A percentile compares a stretch with the other conserved stretches of the same genome.
These are phyloP conservation scores for Perca fluviatilis DNA, from an alignment of 2,113 vertebrate species.

Conservation along the genomic window DNA sequence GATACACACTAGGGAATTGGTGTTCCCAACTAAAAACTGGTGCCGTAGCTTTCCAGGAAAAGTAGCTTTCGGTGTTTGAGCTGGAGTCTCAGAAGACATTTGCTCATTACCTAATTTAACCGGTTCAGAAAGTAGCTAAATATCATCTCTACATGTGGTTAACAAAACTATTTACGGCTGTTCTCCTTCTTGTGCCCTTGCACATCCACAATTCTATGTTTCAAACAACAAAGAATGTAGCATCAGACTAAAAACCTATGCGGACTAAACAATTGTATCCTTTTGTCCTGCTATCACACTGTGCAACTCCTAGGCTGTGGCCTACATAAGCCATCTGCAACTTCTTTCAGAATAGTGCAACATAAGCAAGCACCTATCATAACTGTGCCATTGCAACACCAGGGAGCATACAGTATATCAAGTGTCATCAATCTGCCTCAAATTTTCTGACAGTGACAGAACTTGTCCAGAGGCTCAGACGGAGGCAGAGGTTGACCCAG, in stretches of 20 bases:
- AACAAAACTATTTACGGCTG: background rate
- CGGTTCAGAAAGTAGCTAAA: background rate
- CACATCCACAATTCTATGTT: slow-evolving; percentile 1
- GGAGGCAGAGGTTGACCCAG: slow-evolving; percentile 40
- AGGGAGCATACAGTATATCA: slow-evolving; percentile 25
- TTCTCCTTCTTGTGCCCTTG: background rate
- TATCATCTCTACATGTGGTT: background rate
- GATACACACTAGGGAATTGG: background rate
- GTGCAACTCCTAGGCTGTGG: slow-evolving; percentile 31
- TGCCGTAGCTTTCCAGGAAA: slow-evolving; percentile 8
- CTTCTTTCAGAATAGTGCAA: slow-evolving; percentile 59
- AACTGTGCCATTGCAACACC: slow-evolving; percentile 44
- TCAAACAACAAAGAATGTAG: slow-evolving; percentile 12
- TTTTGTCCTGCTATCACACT: slow-evolving; percentile 11
- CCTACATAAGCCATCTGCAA: slow-evolving; percentile 69
- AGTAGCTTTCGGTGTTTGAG: background rate
- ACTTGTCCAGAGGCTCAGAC: slow-evolving; percentile 46
- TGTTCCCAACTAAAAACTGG: slow-evolving; percentile 19
- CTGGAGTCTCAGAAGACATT: slow-evolving; percentile 1
- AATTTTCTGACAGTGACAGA: slow-evolving; percentile 41
- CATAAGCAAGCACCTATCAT: slow-evolving; percentile 57
- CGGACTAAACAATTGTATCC: slow-evolving; percentile 25
- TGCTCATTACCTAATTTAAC: slow-evolving; percentile 8
- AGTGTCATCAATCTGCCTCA: slow-evolving; percentile 57
- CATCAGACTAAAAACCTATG: slow-evolving; percentile 10